Base-by-base conservation (phyloP, 2,113 vertebrate genomes). In the Speoplatyrhinus poulsoni region DNA sequence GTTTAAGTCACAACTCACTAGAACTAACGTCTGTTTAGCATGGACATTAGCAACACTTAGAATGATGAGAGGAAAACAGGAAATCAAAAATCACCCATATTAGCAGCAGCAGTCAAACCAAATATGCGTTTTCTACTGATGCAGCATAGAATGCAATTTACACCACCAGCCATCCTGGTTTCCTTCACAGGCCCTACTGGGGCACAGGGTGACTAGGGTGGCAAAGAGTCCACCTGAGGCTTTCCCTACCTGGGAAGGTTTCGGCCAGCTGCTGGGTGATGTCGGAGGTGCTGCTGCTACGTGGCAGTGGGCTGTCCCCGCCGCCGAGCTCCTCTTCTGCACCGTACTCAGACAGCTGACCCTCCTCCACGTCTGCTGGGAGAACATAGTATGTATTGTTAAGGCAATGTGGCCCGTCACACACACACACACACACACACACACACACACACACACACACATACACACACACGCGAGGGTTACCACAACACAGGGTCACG, bases 231-330 rank as follows among this genome's bases (percentile, higher is more conserved):
- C 32, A 9, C 32, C 9, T 41, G 46, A 16, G 12, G 72, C 33
- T 60, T 19, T 49, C 6, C 41, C 0, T 92, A 97, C 96, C 96
- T 90, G 93, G 94, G 46, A 94, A 87, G 46, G 90, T 79, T 13
- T 96, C 93, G 7, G 92, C 87, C 46, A 92, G 85, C 1, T 94
- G 94, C 63, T 96, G 95, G 12, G 94, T 85, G 85, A 99, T 93
- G 76, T 99, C 96, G 0, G 98, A 96, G 19, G 96, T 94, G 89
- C 97, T 99, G 85, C 95, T 97, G 73, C 96, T 98, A 48, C 96
- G 94, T 1, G 91, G 89, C 82, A 83, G 92, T 69, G 68, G 96
- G 87, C 80, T 90, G 13, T 95, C 95, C 17, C 88, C 93, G 1
- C 94, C 85, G 3, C 75, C 76, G n/a, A 88, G 59, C 73, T 96